Conservation (phyloP, 1,140 invertebrate genomes). For the Bombus affinis region DNA sequence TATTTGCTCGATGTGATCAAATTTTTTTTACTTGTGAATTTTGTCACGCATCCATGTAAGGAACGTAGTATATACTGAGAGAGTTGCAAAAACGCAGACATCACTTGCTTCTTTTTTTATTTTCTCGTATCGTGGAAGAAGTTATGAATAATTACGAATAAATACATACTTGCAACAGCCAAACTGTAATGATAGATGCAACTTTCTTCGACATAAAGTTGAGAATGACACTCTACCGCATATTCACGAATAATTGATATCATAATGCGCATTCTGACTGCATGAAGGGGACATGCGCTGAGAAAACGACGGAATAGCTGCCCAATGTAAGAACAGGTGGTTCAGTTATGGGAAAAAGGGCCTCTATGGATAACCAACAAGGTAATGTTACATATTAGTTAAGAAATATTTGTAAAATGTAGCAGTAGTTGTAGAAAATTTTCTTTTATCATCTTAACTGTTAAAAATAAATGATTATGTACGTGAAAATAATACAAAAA, state of each 20-base stretch:
- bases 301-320: background rate
- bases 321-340: background rate
- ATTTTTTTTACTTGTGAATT: background rate
- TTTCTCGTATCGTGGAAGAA: background rate
- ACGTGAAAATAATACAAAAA: background rate
- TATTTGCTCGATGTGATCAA: background rate
- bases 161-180: background rate
- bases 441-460: background rate
- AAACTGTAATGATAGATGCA: background rate
- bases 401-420: background rate
- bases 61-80: background rate
- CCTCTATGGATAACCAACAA: background rate
- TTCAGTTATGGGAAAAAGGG: background rate
- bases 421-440: background rate
- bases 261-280: background rate
- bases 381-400: background rate
- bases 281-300: conserved; percentile 29
- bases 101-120: background rate
- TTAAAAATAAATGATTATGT: background rate
- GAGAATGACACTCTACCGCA: background rate
- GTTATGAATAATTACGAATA: background rate
- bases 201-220: background rate
- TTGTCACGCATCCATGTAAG: too few species aligned
- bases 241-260: conserved; percentile 5
- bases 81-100: too few species aligned